Evolutionary conservation across 2,888 invertebrate species (phyloP).

Genomic region (Pristionchus maxplancki): DNA sequence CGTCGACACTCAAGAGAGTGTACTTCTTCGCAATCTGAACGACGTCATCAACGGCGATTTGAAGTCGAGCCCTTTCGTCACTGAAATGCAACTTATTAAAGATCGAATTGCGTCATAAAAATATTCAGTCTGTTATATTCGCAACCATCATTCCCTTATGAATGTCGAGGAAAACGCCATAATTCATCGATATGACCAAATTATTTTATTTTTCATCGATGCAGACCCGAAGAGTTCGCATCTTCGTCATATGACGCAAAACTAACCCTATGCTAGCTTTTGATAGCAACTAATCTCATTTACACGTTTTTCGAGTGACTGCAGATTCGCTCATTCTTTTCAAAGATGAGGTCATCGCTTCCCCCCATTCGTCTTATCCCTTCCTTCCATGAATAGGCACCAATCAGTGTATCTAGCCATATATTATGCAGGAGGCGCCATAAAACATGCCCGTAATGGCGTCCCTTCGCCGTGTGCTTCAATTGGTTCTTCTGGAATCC

Average conservation of each 20-base stretch:
- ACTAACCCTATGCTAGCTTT: no score
- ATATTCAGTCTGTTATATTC: no score
- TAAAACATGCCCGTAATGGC: conserved; percentile 89
- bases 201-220: no score
- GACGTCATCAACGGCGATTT: conserved; percentile 87
- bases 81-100: conserved; percentile 78
- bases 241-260: no score
- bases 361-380: not conserved
- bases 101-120: no score
- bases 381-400: not conserved
- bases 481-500: conserved; percentile 87
- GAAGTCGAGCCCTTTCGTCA: conserved; percentile 92
- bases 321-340: no score
- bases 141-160: no score
- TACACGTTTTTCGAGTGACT: not conserved
- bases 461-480: conserved; percentile 88
- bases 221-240: no score
- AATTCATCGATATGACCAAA: no score
- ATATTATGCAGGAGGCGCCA: not conserved
- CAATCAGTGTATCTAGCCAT: not conserved
- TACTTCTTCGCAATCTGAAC: conserved; percentile 80
- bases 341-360: no score
- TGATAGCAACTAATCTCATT: not conserved
- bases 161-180: no score
- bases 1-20: conserved; percentile 73